Base-by-base conservation (phyloP, 2,888 invertebrate species). In the Sinelater perroti region DNA sequence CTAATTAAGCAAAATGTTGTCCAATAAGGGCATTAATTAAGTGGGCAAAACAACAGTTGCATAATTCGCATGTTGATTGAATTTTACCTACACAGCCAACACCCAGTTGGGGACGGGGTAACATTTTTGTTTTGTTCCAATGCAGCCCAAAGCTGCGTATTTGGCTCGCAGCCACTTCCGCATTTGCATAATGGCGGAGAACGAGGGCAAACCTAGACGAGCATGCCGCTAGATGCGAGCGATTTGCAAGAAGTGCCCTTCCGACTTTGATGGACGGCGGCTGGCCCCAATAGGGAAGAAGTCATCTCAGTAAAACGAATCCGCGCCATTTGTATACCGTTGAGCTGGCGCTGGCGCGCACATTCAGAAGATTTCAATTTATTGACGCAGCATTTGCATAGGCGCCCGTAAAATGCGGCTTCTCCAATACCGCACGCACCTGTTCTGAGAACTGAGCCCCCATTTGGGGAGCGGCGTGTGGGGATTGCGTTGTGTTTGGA, bases 171-270 rank as follows among this genome's bases (percentile, higher is more conserved):
- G 40, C 21, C 24, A 14, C 14, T 40, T 40, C 14, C 8, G 24
- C 26, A 40, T 40, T 40, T 40, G 40, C 21, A 40, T 40, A 40
- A 40, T 24, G 24, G 40, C n/a, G 24, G 21, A 40, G 24, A 13
- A 40, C 21, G 13, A 5, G 24, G 13, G 24, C 40, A 13, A 16
- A 3, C 21, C 21, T 11, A 6, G 21, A 8, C 3, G n/a, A 20
- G 11, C 13, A 40, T 14, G 14, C 16, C 14, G 11, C 5, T 14
- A 1, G 21, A 24, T 40, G 26, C n/a, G 20, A 40, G n/a, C 24
- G 24, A n/a, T 24, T 40, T 14, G 24, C 14, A 40, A 40, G 14
- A 24, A 16, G 13, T 40, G 40, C 14, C 40, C 24, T 24, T 40
- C 14, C 10, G 24, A 13, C 21, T 20, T 21, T 40, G 26, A 40